Evolutionary conservation across 2,113 vertebrate genomes (phyloP).

Genomic region (Notechis scutatus): DNA sequence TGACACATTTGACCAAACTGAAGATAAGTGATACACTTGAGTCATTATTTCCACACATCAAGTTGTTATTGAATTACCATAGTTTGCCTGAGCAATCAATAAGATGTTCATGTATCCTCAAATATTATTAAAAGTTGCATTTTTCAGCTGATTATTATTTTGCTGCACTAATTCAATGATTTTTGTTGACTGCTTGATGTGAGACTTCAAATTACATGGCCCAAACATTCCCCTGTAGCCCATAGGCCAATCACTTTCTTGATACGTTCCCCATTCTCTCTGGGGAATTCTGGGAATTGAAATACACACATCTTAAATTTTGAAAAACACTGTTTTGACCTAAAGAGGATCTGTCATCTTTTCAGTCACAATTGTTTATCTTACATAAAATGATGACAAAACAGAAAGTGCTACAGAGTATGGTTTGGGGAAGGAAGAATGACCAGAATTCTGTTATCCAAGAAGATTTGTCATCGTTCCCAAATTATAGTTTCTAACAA

Average conservation of each 20-base stretch:
- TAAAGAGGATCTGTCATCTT: background rate
- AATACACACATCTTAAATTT: background rate
- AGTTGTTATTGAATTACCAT: background rate
- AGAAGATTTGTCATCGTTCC: background rate
- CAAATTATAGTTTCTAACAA: background rate
- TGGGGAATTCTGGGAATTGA: background rate
- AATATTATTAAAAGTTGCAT: background rate
- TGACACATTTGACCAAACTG: background rate
- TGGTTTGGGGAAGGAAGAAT: background rate
- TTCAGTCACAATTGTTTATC: background rate
- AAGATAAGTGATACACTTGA: background rate
- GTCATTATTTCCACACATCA: background rate
- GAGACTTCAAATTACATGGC: background rate
- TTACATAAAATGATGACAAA: background rate
- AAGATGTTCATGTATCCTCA: background rate
- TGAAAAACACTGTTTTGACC: background rate
- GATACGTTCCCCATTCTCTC: background rate
- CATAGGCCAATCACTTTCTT: background rate
- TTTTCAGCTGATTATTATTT: conserved; percentile 11
- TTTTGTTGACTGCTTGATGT: background rate
- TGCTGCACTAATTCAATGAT: background rate
- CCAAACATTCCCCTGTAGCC: conserved; percentile 2
- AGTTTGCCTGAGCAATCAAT: background rate
- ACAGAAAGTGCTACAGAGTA: background rate
- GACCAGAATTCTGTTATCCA: background rate